Conservation (phyloP, 2,113 vertebrate species). For the Festucalex cinctus region DNA sequence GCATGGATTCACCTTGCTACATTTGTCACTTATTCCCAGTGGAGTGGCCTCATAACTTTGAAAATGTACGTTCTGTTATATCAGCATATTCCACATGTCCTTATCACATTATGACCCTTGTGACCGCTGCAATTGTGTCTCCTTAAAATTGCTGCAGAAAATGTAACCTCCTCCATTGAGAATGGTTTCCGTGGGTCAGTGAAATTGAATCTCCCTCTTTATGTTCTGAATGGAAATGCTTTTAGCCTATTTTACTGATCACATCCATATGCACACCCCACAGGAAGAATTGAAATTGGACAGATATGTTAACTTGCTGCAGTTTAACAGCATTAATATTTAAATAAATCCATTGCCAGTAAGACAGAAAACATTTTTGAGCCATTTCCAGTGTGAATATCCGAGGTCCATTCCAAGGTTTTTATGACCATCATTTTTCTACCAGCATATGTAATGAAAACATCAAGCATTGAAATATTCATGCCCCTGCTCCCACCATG, state of each 20-base stretch:
- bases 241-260: conserved; percentile 51
- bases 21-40: conserved; percentile 14
- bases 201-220: conserved; percentile 36
- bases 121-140: conserved; percentile 36
- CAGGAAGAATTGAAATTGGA: conserved; percentile 47
- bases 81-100: conserved; percentile 45
- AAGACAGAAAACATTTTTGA: conserved; percentile 7
- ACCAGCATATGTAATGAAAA: conserved; percentile 1
- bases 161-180: conserved; percentile 29
- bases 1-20: conserved; percentile 27
- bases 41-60: conserved; percentile 34
- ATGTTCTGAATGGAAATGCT: conserved; percentile 50
- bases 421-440: conserved; percentile 8
- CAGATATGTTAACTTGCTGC: conserved; percentile 22
- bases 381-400: background rate
- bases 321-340: conserved; percentile 36
- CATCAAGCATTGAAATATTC: background rate
- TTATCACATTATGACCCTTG: conserved; percentile 30
- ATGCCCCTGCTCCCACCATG: background rate
- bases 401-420: background rate
- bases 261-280: conserved; percentile 10
- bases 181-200: conserved; percentile 32
- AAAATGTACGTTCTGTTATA: conserved; percentile 29
- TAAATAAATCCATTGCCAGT: conserved; percentile 17
- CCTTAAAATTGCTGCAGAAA: conserved; percentile 43